Base-by-base conservation (phyloP, 2,797 vertebrate genomes). In the Myripristis jacobus region DNA sequence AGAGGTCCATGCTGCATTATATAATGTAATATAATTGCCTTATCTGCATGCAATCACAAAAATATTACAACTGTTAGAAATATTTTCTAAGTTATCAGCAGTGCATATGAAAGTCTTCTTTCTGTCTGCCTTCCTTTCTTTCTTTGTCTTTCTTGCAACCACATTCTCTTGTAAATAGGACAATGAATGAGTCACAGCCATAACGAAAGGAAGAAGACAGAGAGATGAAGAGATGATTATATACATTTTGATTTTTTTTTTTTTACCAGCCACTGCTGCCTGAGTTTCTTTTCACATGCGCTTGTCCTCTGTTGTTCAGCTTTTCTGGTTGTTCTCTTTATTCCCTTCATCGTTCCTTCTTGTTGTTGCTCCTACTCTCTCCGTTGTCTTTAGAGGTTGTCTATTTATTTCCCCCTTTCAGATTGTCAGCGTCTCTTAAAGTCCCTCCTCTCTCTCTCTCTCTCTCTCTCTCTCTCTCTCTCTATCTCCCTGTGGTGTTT, bases 151-250 rank as follows among this genome's bases (percentile, higher is more conserved):
- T 83, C 50, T 73, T 69, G 62, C 82, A 87, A 89, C 88, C 83
- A 88, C 88, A 85, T 34, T 72, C 47, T 66, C 80, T 53, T 77
- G 69, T 87, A 83, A 75, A 79, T 81, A 90, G 80, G 88, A 81
- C 80, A 62, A 25, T 16, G 77, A 68, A 57, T 88, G 91, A 88
- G 87, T 83, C 87, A 92, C 78, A 88, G 43, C 80, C 82, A 86
- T 81, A 90, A 64, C 73, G 65, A 80, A 27, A 34, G 53, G 79
- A 82, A 63, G 73, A 75, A 83, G 77, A 84, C 3, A 36, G 29
- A 10, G 29, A 10, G 67, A 78, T 75, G 61, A 79, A 78, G 68
- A 70, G 81, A 85, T 67, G 80, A 88, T 77, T 66, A 83, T 81
- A 77, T 41, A 72, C 13, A 48, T 81, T 72, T 72, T 76, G 68